Percentiles rank a stretch among this genome's conserved stretches.
Evolutionary conservation across 2,888 invertebrate species (phyloP).

Genomic region (Camptogramma bilineatum): DNA sequence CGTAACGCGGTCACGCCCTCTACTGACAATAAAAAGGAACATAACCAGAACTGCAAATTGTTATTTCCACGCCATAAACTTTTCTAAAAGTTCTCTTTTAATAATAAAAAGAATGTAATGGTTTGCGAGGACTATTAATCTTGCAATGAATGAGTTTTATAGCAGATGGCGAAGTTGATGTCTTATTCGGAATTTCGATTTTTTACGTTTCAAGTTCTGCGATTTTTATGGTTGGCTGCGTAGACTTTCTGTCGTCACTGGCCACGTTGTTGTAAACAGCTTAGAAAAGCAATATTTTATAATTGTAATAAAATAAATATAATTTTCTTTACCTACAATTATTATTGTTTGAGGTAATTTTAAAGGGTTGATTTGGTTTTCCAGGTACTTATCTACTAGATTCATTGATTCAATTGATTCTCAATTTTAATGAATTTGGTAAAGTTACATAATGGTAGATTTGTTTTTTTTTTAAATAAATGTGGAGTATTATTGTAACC

Average conservation of each 20-base stretch:
- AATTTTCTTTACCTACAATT: no score
- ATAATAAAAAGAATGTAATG: constrained; percentile 59
- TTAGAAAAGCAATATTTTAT: no score
- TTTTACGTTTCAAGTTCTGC: constrained; percentile 36
- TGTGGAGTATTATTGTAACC: no score
- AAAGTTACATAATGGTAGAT: no score
- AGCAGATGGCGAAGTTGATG: constrained; percentile 60
- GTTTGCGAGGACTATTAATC: constrained; percentile 74
- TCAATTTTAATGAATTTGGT: no score
- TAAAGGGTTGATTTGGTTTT: no score
- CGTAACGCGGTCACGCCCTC: constrained; percentile 79
- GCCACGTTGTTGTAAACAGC: no score
- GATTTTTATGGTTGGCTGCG: constrained; percentile 34
- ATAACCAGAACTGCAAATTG: constrained; percentile 79
- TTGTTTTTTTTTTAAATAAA: no score
- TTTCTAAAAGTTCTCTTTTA: constrained; percentile 67
- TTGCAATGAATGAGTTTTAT: constrained; percentile 67
- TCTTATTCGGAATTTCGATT: constrained; percentile 51
- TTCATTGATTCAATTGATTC: no score
- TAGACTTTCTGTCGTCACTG: constrained; percentile 32
- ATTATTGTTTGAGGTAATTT: no score
- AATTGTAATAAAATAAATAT: no score
- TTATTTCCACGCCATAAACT: constrained; percentile 81
- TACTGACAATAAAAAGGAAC: constrained; percentile 60
- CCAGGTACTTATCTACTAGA: no score